Conservation (phyloP, 2,888 invertebrate genomes). For the Mythimna pallens region DNA sequence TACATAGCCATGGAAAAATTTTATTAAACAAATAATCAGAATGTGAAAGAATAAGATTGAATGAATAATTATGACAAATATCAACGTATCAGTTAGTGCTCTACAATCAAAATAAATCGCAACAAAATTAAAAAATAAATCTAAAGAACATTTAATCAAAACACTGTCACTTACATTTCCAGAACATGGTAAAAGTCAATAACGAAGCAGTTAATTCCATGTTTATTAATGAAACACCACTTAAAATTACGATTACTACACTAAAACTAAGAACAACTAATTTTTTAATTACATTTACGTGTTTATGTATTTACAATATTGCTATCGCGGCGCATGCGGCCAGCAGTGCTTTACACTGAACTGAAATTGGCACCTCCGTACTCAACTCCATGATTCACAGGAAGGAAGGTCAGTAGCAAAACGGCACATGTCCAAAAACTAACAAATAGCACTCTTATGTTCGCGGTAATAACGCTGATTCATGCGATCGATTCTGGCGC, state of each 20-base stretch:
- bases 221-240: constrained; percentile 73
- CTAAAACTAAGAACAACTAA: constrained; percentile 59
- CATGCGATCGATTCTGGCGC: constrained; percentile 85
- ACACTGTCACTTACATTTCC: constrained; percentile 81
- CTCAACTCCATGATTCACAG: constrained; percentile 86
- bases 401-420: constrained; percentile 82
- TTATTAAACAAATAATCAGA: not conserved
- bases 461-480: constrained; percentile 75
- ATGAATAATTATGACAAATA: no score
- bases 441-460: constrained; percentile 75
- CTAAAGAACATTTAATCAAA: constrained; percentile 12
- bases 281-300: constrained; percentile 66
- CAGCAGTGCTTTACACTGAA: constrained; percentile 76
- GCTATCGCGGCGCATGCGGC: constrained; percentile 74
- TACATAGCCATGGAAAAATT: not conserved
- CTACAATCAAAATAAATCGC: not conserved
- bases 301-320: constrained; percentile 69
- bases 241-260: constrained; percentile 65
- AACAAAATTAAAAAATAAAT: constrained; percentile 5
- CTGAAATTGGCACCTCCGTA: constrained; percentile 79
- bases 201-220: constrained; percentile 81
- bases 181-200: constrained; percentile 79
- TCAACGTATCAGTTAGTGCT: not conserved
- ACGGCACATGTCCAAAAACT: constrained; percentile 84
- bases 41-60: not conserved